Evolutionary conservation across 2,113 vertebrate species (phyloP), one percentile per base, ranked within the genome.

Genomic region (Pterophyllum scalare): DNA sequence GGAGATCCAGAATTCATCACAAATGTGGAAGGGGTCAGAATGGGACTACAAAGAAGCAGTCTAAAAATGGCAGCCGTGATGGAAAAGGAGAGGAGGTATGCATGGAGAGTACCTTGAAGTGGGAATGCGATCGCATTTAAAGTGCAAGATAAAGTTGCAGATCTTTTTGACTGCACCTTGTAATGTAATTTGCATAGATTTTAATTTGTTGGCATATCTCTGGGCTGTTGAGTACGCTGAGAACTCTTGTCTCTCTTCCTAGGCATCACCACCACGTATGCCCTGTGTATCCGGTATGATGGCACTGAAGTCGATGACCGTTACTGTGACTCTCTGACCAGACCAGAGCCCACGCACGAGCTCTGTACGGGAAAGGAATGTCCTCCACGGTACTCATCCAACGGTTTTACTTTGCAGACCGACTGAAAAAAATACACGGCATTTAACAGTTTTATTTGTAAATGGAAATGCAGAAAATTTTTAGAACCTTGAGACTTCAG

Each of bases 331-430:
- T 95, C 97, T 60, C 61, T 97, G 84, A 97, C 95, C 13, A 94
- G 96, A 46, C 97, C 97, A 6, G 97, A 97, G 81, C 97, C 97
- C 28, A 97, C 96, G 5, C 97, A 98, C 0, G 97, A 98, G 74
- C 97, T 97, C 84, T 98, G 97, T 87, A 94, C 95, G 1, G 97
- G 97, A 56, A 96, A 97, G 85, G 97, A 97, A 2, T 98, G 97
- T 84, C 96, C 95, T 79, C 96, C 97, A 7, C 96, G 97, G 97
- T 97, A 88, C 93, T 91, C 52, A 8, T 10, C 17, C 19, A 1
- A 43, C 40, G 1, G 38, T 15, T 65, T 40, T 14, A 40, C 62
- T 38, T 65, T 38, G 5, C 6, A 7, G 38, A 67, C 38, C 26
- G 38, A 46, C 62, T 65, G 1, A 14, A 65, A 43, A 43, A 17